Evolutionary conservation across 2,113 vertebrate species (phyloP), one percentile per base, ranked within the genome.

Genomic region (Eurypyga helias): DNA sequence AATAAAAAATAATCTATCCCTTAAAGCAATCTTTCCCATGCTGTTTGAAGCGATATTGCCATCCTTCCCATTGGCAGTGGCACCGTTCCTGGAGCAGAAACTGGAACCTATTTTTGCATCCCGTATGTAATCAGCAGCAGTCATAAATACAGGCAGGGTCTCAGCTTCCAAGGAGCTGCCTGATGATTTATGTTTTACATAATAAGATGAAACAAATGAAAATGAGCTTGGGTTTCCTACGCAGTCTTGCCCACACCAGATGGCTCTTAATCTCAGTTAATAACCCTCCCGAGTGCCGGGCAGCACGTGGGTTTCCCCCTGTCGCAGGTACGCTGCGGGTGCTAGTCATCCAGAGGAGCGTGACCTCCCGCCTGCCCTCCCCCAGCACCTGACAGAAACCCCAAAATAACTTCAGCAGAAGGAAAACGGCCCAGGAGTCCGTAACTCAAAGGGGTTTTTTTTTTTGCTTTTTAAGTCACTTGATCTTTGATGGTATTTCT

Each of bases 321-420:
- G 2, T 31, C 69, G 19, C 77, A 28, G 80, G 69, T 21, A 11
- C 0, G 0, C 21, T 11, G 12, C 9, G 24, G 79, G 13, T n/a
- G 61, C 14, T 17, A 7, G 25, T 1, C 25, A 3, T 28, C 60
- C 10, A 3, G 11, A 43, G 43, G 9, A 57, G 55, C 73, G 62
- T 33, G 49, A 18, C 34, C 33, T 25, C 65, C 36, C 13, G 1
- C 58, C 80, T 73, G 62, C 89, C 62, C 25, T 17, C 29, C 76
- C 28, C 31, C 17, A 7, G 17, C 8, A 2, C 0, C 0, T 2
- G 26, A 3, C 55, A 31, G 5, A 46, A 19, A 28, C 66, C 76
- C 83, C 52, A 64, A 1, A 91, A 67, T 24, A 46, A 3, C 48
- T 33, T 33, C 24, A 41, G 43, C 9, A 1, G 21, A 49, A 93